Conservation (phyloP, 2,797 vertebrate genomes). For the Anniella stebbinsi region DNA sequence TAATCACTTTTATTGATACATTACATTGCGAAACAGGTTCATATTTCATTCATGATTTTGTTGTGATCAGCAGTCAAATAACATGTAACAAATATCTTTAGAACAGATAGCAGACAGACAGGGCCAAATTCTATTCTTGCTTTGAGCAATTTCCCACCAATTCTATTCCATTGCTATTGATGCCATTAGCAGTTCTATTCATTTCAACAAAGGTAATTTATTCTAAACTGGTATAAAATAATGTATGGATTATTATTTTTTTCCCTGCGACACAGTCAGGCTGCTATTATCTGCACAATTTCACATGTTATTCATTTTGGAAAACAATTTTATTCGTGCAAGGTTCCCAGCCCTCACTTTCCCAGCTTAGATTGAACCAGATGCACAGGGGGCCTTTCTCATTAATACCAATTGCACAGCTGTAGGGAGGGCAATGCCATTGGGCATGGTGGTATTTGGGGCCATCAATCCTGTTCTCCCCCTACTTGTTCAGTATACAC, state of each 20-base stretch:
- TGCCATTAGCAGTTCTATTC: background rate
- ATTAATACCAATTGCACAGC: background rate
- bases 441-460: no score
- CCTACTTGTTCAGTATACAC: no score
- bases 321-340: background rate
- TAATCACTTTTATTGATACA: slow-evolving; percentile 27
- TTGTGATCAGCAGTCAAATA: slow-evolving; percentile 20
- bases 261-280: background rate
- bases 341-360: no score
- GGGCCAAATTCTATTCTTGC: slow-evolving; percentile 13
- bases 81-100: slow-evolving; percentile 31
- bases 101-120: background rate
- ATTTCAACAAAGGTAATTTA: background rate
- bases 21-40: slow-evolving; percentile 35
- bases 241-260: background rate
- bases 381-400: no score
- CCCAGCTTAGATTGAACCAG: no score
- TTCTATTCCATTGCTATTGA: background rate
- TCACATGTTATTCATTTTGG: background rate
- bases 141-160: background rate
- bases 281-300: background rate
- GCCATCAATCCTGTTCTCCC: no score
- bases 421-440: background rate
- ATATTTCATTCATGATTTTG: slow-evolving; percentile 49
- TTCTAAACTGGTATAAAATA: background rate